Percentiles rank a stretch among this genome's conserved stretches.
These are phyloP conservation scores for Pomatostomus ruficeps DNA, from an alignment of 2,113 vertebrate species.

Conservation along the genomic window DNA sequence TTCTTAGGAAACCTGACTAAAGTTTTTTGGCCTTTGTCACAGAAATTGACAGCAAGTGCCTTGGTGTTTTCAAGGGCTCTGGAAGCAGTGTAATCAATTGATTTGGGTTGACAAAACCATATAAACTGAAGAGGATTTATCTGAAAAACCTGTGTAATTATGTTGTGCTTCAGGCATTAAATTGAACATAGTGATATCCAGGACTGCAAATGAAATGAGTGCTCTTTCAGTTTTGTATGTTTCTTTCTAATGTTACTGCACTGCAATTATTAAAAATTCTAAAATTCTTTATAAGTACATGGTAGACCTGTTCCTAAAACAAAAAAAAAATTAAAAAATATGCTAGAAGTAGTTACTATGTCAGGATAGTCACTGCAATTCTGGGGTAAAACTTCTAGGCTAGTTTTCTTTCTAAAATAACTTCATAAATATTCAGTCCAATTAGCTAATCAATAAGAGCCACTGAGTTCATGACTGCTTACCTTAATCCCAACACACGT, in stretches of 20 bases:
- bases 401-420: not conserved
- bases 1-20: not conserved
- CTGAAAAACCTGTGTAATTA: not conserved
- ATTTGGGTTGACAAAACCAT: not conserved
- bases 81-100: not conserved
- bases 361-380: not conserved
- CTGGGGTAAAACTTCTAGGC: not conserved
- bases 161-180: not conserved
- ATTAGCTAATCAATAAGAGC: not conserved
- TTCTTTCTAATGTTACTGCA: not conserved
- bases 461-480: not conserved
- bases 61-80: not conserved
- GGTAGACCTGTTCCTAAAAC: not conserved
- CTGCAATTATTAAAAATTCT: not conserved
- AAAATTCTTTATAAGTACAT: not conserved
- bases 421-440: not conserved
- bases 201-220: not conserved
- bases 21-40: not conserved
- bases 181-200: not conserved
- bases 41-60: not conserved
- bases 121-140: not conserved
- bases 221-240: not conserved
- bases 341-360: not conserved
- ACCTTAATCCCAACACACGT: not conserved
- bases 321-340: no score